Percentiles rank a stretch among this genome's conserved stretches.
Evolutionary conservation across 37 sponge, comb jelly and placozoan genomes (phyloP).

Genomic region (Theonella swinhoei): DNA sequence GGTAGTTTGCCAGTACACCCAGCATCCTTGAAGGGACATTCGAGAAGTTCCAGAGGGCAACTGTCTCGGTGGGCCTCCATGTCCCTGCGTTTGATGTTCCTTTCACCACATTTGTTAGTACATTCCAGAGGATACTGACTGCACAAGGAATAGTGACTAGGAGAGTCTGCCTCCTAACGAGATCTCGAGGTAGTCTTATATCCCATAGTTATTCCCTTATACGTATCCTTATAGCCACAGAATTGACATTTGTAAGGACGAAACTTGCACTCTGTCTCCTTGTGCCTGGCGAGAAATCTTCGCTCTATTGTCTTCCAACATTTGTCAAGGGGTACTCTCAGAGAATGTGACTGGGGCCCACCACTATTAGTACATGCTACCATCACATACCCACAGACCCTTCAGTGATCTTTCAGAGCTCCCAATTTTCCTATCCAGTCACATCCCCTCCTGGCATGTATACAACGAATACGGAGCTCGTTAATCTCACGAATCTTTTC

Average conservation of each 20-base stretch:
- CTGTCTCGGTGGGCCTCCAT: background rate
- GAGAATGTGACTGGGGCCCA: too few species aligned
- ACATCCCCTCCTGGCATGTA: background rate
- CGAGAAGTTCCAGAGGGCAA: background rate
- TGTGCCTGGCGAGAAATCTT: background rate
- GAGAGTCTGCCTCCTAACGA: background rate
- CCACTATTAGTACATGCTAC: background rate
- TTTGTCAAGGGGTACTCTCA: too few species aligned
- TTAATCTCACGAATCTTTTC: background rate
- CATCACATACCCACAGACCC: background rate
- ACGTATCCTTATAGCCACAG: conserved; percentile 7
- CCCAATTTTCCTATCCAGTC: background rate
- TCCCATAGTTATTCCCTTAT: conserved; percentile 6
- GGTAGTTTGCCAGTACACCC: background rate
- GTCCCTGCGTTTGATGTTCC: background rate
- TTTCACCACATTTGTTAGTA: background rate
- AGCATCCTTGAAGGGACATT: background rate
- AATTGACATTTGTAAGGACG: conserved; percentile 16
- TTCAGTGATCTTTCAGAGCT: background rate
- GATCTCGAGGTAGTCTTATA: too few species aligned
- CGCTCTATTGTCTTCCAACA: too few species aligned
- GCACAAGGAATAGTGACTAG: conserved; percentile 1
- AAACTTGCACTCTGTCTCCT: background rate
- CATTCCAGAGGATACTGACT: background rate
- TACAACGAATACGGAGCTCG: background rate